These are phyloP conservation scores for Chloromyia formosa DNA, from an alignment of 2,888 invertebrate genomes.

Conservation along the genomic window DNA sequence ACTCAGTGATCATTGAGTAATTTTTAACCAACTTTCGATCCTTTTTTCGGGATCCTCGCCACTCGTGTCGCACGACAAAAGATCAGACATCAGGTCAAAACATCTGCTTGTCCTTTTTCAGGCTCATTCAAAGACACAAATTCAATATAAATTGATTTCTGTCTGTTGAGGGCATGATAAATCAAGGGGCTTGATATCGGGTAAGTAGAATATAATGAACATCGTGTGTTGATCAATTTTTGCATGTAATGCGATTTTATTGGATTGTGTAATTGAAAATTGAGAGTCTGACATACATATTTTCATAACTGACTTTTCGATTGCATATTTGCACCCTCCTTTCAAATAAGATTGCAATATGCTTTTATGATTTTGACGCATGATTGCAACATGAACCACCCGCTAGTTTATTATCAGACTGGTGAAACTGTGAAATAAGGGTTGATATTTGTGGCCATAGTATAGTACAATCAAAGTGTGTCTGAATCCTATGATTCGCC, in stretches of 20 bases:
- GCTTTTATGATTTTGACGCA: not conserved
- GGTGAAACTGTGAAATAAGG: slow-evolving; percentile 3
- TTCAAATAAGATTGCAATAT: slow-evolving; percentile 10
- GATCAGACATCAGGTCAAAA: slow-evolving; percentile 30
- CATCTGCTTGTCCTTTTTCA: slow-evolving; percentile 34
- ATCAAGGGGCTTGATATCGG: not conserved
- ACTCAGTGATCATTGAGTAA: not conserved
- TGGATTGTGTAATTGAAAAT: slow-evolving; percentile 35
- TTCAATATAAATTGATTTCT: slow-evolving; percentile 39
- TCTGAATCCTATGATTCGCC: slow-evolving; percentile 4
- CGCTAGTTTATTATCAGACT: slow-evolving; percentile 12
- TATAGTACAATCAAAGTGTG: not conserved
- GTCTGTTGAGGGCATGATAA: slow-evolving; percentile 25
- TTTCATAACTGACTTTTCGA: not conserved
- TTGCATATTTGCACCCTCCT: not conserved
- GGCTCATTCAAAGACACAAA: slow-evolving; percentile 20
- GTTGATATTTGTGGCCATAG: not conserved
- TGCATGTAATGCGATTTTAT: slow-evolving; percentile 38
- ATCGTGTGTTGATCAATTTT: slow-evolving; percentile 25
- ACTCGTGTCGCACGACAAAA: too few species aligned
- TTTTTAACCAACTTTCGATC: slow-evolving; percentile 19
- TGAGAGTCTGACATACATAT: not conserved
- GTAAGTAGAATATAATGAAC: not conserved
- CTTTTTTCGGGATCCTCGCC: not conserved
- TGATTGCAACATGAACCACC: not conserved